Evolutionary conservation across 2,797 vertebrate species (phyloP).

Genomic region (Odontamblyopus rebecca): DNA sequence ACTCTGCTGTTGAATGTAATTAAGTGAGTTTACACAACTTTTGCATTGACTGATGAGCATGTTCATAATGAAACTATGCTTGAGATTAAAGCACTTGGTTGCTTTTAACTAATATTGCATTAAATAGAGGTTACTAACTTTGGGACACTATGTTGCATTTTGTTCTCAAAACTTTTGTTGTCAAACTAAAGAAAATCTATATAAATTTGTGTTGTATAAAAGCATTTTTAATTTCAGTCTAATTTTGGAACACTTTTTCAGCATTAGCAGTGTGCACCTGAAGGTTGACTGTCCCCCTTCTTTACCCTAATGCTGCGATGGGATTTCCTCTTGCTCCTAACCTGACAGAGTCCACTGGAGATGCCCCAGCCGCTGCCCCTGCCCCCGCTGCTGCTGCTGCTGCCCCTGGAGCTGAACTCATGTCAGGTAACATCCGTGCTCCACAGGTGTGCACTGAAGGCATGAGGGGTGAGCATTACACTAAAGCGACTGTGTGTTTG

Average conservation of each 20-base stretch:
- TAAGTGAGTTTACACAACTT: not conserved
- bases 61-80: not conserved
- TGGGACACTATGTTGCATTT: not conserved
- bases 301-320: constrained; percentile 79
- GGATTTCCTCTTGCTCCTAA: constrained; percentile 64
- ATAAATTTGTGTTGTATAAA: not conserved
- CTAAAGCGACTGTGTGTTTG: not conserved
- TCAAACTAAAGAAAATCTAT: no score
- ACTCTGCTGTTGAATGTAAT: not conserved
- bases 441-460: constrained; percentile 4
- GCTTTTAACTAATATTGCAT: not conserved
- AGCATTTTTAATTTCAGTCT: not conserved
- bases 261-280: constrained; percentile 61
- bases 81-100: not conserved
- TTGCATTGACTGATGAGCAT: not conserved
- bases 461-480: constrained; percentile 22
- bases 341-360: constrained; percentile 69
- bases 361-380: constrained; percentile 79
- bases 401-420: constrained; percentile 87
- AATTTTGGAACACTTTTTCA: constrained; percentile 58
- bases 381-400: constrained; percentile 72
- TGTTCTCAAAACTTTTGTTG: not conserved
- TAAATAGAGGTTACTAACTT: not conserved
- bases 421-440: constrained; percentile 85
- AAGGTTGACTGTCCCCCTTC: constrained; percentile 74